Evolutionary conservation across 2,888 invertebrate genomes (phyloP).

Genomic region (Tricholauxania praeusta): DNA sequence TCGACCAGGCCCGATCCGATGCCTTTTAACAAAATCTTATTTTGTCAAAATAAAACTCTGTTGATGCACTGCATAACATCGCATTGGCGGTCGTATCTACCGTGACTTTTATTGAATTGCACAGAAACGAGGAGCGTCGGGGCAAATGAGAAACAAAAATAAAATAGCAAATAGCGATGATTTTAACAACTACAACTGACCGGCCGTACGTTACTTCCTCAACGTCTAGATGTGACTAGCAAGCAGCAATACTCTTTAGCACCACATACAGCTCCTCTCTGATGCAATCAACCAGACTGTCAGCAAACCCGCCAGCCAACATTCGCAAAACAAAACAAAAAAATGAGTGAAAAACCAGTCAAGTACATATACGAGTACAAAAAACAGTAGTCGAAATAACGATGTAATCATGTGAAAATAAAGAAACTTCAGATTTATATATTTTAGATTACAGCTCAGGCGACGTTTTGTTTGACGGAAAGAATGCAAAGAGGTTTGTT

Average conservation of each 20-base stretch:
- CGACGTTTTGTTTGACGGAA: no score
- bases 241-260: conserved; percentile 1
- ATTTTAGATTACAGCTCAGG: conserved; percentile 7
- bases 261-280: conserved; percentile 30
- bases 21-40: no score
- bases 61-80: no score
- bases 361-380: conserved; percentile 1
- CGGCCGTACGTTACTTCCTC: conserved; percentile 22
- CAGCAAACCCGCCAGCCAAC: conserved; percentile 25
- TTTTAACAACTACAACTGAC: conserved; percentile 27
- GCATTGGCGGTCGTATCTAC: no score
- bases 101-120: no score
- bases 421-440: not conserved
- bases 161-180: conserved; percentile 15
- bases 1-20: no score
- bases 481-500: no score
- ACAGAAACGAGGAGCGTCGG: no score
- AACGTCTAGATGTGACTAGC: conserved; percentile 21
- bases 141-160: conserved; percentile 15
- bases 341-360: not conserved
- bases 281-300: conserved; percentile 31
- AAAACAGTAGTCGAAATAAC: no score
- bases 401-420: not conserved
- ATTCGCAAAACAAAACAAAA: no score
- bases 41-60: no score